A percentile compares a stretch with the other conserved stretches of the same genome.
phyloP scores from a whole-genome alignment of 2,797 vertebrate genomes.

The Falco novaeseelandiae region DNA sequence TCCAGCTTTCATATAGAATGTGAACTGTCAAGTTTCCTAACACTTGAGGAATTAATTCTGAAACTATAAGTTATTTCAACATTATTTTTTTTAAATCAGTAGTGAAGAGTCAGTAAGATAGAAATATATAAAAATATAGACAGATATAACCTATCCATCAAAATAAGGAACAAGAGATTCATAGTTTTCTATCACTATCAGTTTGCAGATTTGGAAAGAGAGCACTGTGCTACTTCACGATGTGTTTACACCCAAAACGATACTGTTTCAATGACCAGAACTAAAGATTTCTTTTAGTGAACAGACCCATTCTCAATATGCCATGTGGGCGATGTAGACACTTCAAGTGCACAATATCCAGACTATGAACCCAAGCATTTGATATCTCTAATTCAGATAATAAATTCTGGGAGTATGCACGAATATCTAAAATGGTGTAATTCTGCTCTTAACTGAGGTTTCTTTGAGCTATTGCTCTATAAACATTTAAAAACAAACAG shows the following conservation, averaged over 20 bases:
- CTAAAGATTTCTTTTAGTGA: not conserved
- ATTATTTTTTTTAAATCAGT: not conserved
- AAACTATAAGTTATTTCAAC: not conserved
- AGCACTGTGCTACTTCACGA: not conserved
- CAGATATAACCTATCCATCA: not conserved
- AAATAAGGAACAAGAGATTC: not conserved
- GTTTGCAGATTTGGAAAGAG: not conserved
- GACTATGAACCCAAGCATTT: not conserved
- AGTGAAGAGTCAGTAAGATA: not conserved
- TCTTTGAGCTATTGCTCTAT: not conserved
- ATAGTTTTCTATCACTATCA: not conserved
- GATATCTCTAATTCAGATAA: not conserved
- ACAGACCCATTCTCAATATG: not conserved
- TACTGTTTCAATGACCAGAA: not conserved
- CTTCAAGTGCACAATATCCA: not conserved
- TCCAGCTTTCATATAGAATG: not conserved
- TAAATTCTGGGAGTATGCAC: not conserved
- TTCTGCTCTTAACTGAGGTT: not conserved
- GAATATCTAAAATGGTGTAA: not conserved
- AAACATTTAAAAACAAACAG: not conserved
- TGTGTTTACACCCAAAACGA: not conserved
- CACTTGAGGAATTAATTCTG: not conserved
- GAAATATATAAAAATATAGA: not conserved
- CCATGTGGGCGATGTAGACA: not conserved
- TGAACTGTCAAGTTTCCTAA: not conserved